phyloP scores from a whole-genome alignment of 2,113 vertebrate genomes.

The Dasypus novemcinctus region DNA sequence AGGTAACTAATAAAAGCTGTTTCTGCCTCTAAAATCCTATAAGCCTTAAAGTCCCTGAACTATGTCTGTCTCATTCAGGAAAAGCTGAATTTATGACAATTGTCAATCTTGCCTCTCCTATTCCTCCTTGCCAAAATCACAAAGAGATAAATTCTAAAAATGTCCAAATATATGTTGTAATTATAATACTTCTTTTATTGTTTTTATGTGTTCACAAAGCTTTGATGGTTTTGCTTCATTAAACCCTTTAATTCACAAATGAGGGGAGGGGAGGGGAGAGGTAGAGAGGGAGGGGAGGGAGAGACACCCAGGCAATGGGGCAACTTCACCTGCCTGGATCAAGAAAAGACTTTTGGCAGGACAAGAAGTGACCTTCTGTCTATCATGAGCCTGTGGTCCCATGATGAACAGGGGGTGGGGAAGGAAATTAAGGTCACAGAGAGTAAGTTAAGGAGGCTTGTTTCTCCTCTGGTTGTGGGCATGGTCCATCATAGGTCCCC shows the following conservation, averaged over 20 bases:
- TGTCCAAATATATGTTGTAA: slow-evolving; percentile 3
- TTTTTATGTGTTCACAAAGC: not conserved
- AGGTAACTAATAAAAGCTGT: not conserved
- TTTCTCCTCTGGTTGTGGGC: not conserved
- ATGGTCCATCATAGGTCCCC: not conserved
- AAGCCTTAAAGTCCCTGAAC: not conserved
- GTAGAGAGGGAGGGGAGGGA: not conserved
- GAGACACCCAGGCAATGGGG: not conserved
- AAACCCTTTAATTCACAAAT: slow-evolving; percentile 27
- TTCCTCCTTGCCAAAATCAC: not conserved
- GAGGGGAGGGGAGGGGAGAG: not conserved
- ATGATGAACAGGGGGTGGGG: not conserved
- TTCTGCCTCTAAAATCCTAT: not conserved
- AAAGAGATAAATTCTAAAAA: slow-evolving; percentile 2
- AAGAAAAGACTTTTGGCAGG: not conserved
- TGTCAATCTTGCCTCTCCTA: not conserved
- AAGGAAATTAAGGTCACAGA: not conserved
- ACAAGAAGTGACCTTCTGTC: not conserved
- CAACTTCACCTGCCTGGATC: not conserved
- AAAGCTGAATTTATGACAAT: not conserved
- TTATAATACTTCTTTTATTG: slow-evolving; percentile 18
- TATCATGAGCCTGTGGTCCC: not conserved
- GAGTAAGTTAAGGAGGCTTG: not conserved
- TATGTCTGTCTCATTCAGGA: not conserved
- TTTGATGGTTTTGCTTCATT: slow-evolving; percentile 37